Base-by-base conservation (phyloP, 2,888 invertebrate species). In the Tinea pellionella region DNA sequence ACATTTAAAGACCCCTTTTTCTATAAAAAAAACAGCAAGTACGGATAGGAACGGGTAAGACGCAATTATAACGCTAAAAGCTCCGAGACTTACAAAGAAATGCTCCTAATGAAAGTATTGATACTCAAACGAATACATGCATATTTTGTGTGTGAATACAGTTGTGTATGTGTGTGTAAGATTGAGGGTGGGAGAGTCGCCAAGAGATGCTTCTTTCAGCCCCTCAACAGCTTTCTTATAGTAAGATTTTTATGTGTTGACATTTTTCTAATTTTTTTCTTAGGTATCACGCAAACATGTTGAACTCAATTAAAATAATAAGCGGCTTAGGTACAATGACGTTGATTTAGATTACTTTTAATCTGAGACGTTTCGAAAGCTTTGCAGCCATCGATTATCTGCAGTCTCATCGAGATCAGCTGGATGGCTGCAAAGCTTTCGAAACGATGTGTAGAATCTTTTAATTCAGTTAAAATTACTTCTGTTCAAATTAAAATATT, bases 51-150 rank as follows among this genome's bases (percentile, higher is more conserved):
- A 47, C 15, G 15, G 47, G 47, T 24, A 59, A 59, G 59, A 59
- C 59, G 59, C 13, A 59, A 59, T 59, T 59, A 59, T 59, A 16
- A 43, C 67, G 80, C 82, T 85, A 82, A 85, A 86, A 85, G 85
- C 83, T 69, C 70, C 66, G 74, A 71, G 69, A 32, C 75, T 81
- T 47, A 84, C 85, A 86, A 87, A 87, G 85, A 85, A 87, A 84
- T 80, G 75, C 81, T 58, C 84, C 85, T 86, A 84, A 86, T 83
- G 84, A 86, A 78, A 81, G 78, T 82, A 87, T 87, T 84, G 85
- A 82, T 84, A 81, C 47, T 24, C 24, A 24, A 24, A 24, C 24
- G 1, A 42, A 59, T 47, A 59, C 59, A 57, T 57, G 30, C 13
- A 37, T 32, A 55, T 16, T 37, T 57, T 37, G 16, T 32, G 32